These are phyloP conservation scores for Calliopsis andreniformis DNA, from an alignment of 1,140 invertebrate species.

Conservation along the genomic window DNA sequence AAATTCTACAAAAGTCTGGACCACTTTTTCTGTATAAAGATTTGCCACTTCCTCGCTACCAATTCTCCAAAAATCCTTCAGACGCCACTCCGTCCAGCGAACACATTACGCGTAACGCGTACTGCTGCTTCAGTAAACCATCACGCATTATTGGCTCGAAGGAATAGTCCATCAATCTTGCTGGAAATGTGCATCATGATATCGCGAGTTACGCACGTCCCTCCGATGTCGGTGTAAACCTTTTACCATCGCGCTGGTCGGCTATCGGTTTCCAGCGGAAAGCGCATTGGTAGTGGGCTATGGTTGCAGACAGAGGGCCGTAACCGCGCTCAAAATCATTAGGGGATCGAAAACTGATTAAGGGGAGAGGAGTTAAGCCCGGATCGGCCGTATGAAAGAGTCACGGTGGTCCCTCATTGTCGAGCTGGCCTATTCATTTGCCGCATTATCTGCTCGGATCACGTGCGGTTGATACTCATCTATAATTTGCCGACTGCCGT, in stretches of 20 bases:
- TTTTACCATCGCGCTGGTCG: constrained; percentile 29
- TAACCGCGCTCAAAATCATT: constrained; percentile 76
- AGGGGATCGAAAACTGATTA: constrained; percentile 80
- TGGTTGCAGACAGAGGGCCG: constrained; percentile 34
- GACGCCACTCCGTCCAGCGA: too few species aligned
- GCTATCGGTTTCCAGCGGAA: constrained; percentile 41
- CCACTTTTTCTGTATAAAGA: too few species aligned
- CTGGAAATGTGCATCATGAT: constrained; percentile 20
- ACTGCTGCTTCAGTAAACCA: too few species aligned
- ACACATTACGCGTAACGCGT: too few species aligned
- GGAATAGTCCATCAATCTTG: constrained; percentile 24
- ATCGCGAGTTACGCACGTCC: constrained; percentile 20
- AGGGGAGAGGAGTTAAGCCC: constrained; percentile 70
- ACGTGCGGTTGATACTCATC: constrained; percentile 78
- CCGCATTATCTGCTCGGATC: constrained; percentile 76
- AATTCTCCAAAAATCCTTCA: too few species aligned
- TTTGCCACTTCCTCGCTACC: too few species aligned
- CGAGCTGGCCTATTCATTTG: constrained; percentile 76
- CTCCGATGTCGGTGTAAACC: constrained; percentile 37
- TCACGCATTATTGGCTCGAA: too few species aligned
- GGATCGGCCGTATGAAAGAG: constrained; percentile 75
- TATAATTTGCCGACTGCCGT: constrained; percentile 74
- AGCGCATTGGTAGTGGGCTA: constrained; percentile 8
- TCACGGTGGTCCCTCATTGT: constrained; percentile 77
- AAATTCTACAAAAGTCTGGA: too few species aligned